Evolutionary conservation across 2,797 vertebrate species (phyloP).

Genomic region (Catostomus latipinnis): DNA sequence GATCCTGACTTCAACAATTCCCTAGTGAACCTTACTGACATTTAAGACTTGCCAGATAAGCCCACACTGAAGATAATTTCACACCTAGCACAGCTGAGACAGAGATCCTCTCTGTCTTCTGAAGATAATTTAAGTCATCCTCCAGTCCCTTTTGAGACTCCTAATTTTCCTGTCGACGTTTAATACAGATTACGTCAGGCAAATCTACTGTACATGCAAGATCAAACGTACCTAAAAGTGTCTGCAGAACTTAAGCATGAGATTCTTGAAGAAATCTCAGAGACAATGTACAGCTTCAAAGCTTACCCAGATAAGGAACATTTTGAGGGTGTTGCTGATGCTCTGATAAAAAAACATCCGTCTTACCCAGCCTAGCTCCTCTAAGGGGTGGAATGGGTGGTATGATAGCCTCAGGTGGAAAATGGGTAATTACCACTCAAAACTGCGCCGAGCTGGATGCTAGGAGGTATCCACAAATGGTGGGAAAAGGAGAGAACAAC

Average conservation of each 20-base stretch:
- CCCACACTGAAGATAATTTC: conserved; percentile 24
- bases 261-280: background rate
- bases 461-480: background rate
- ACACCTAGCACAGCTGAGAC: background rate
- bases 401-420: conserved; percentile 19
- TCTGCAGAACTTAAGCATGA: background rate
- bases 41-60: conserved; percentile 31
- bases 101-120: background rate
- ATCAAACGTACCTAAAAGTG: background rate
- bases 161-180: conserved; percentile 1
- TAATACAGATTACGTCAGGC: background rate
- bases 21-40: conserved; percentile 22
- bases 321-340: background rate
- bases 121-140: background rate
- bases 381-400: background rate
- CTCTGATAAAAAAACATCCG: background rate
- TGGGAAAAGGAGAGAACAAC: too few species aligned
- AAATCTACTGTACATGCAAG: background rate
- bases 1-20: conserved; percentile 44
- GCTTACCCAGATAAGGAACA: background rate
- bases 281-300: background rate
- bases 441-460: background rate
- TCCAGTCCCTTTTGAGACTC: background rate
- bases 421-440: conserved; percentile 4
- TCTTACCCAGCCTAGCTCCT: background rate